Evolutionary conservation across 2,888 invertebrate species (phyloP).

Genomic region (Lordiphosa andalusiaca): DNA sequence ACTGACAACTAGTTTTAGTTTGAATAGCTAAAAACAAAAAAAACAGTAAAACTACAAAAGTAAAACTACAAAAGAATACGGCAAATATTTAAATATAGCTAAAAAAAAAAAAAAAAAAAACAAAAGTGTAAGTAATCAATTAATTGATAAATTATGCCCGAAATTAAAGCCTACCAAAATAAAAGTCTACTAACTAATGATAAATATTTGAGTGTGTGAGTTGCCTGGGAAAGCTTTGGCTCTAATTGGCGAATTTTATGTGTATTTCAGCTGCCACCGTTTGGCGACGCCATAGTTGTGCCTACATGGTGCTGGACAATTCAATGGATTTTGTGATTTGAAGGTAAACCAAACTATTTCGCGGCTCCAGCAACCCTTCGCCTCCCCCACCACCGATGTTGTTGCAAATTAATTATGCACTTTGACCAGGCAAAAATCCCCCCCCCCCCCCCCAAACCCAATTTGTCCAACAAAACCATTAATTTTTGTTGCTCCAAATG

Average conservation of each 20-base stretch:
- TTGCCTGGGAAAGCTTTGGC: slow-evolving; percentile 5
- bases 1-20: slow-evolving; percentile 67
- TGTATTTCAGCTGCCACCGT: slow-evolving; percentile 50
- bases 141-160: slow-evolving; percentile 59
- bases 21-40: slow-evolving; percentile 63
- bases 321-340: slow-evolving; percentile 71
- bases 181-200: slow-evolving; percentile 42
- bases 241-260: slow-evolving; percentile 21
- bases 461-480: slow-evolving; percentile 59
- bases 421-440: slow-evolving; percentile 33
- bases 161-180: slow-evolving; percentile 47
- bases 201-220: slow-evolving; percentile 23
- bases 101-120: slow-evolving; percentile 11
- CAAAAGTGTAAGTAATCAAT: slow-evolving; percentile 56
- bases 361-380: slow-evolving; percentile 20
- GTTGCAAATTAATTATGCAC: slow-evolving; percentile 67
- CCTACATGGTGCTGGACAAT: slow-evolving; percentile 74
- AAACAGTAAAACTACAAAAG: background rate
- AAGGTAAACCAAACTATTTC: slow-evolving; percentile 53
- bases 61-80: slow-evolving; percentile 28
- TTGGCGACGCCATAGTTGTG: slow-evolving; percentile 76
- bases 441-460: slow-evolving; percentile 13
- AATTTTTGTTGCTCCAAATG: slow-evolving; percentile 50
- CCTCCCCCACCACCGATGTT: slow-evolving; percentile 13
- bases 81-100: slow-evolving; percentile 33